Conservation (phyloP, 2,113 vertebrate species). For the Mobula hypostoma region DNA sequence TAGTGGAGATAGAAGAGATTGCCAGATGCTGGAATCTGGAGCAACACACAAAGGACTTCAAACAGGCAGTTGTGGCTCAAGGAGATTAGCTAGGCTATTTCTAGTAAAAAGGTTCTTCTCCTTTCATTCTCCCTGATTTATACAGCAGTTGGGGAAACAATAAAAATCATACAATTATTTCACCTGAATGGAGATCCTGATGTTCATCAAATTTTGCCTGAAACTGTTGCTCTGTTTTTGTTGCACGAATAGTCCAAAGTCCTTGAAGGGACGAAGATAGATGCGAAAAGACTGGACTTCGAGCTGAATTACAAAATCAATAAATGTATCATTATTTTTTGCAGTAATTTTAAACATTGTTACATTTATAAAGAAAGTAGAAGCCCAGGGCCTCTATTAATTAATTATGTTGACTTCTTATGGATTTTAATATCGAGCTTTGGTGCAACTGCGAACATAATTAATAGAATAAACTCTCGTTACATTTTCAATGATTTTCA, state of each 20-base stretch:
- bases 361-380: neutral
- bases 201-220: slow-evolving; percentile 82
- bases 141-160: neutral
- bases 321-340: neutral
- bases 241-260: slow-evolving; percentile 84
- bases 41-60: too few relatives aligned
- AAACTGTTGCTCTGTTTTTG: slow-evolving; percentile 74
- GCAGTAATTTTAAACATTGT: neutral
- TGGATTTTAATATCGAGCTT: neutral
- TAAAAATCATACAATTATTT: slow-evolving; percentile 39
- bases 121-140: neutral
- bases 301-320: slow-evolving; percentile 56
- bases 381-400: neutral
- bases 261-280: slow-evolving; percentile 86
- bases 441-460: neutral
- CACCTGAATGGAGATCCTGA: slow-evolving; percentile 90
- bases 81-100: neutral
- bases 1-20: too few relatives aligned
- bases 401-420: neutral
- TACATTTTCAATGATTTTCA: neutral
- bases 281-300: slow-evolving; percentile 92
- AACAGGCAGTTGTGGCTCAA: too few relatives aligned
- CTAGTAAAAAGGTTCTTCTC: neutral
- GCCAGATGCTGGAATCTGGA: too few relatives aligned
- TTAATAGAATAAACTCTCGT: neutral